Evolutionary conservation across 2,797 vertebrate genomes (phyloP), one percentile per base, ranked within the genome.

Genomic region (Cyprinella venusta): DNA sequence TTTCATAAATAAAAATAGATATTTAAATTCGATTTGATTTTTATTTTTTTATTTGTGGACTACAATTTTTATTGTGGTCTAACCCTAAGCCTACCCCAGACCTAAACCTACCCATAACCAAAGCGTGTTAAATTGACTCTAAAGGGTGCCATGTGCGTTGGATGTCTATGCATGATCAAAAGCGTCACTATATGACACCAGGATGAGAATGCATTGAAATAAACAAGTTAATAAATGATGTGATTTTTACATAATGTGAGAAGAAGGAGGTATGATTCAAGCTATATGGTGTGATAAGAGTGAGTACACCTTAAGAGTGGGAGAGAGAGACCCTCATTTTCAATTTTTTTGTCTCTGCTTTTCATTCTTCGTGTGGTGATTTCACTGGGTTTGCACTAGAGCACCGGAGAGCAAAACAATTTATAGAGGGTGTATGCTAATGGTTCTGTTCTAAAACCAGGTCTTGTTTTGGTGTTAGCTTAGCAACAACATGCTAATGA

Each of bases 401-500:
- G 52, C n/a, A 63, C 12, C 24, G 12, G 8, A 42, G 52, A 61
- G 36, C 21, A 42, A 61, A 40, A 42, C n/a, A 61, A 76, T 12
- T 76, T 61, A 13, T 21, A 40, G 13, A 19, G 15, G 30, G 4
- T 0, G 0, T 2, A 76, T 36, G 18, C 54, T 40, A 75, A 24
- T 40, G 7, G 19, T 2, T 40, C 12, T 45, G 42, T 45, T 45
- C 42, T 45, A 50, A 71, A 30, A 33, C 15, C 16, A 33, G 9
- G 18, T 13, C 12, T 75, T 40, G 33, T 24, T 21, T 21, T 59
- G 52, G 18, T 75, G 21, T 59, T 38, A 75, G 21, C 72, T 75
- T 75, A 75, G 52, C 72, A 56, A 56, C 19, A 56, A 56, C 19
- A 56, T 38, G 50, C 71, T 54, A 74, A 38, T 48, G 4, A 38